These are phyloP conservation scores for Thaleichthys pacificus DNA, from an alignment of 2,797 vertebrate species.

Conservation along the genomic window DNA sequence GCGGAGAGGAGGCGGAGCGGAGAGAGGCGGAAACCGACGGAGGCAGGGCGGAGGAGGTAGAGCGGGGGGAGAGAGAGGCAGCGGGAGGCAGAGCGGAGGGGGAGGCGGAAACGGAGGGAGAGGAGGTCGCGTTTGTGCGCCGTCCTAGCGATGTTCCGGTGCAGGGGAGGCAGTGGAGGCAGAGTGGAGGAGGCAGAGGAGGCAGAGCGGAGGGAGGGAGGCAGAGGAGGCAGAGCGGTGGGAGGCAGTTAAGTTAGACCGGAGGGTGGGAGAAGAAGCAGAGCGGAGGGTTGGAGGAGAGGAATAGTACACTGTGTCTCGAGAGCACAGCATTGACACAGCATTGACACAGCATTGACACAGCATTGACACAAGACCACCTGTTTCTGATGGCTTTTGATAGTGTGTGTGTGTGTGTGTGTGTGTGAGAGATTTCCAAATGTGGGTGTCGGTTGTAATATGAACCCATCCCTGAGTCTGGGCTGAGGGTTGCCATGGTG, in stretches of 20 bases:
- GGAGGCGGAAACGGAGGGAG: not conserved
- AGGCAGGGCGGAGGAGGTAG: not conserved
- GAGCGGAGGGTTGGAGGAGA: not conserved
- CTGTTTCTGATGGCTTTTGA: conserved; percentile 52
- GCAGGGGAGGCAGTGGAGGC: too few species aligned
- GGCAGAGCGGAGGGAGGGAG: conserved; percentile 45
- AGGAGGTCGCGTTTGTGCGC: not conserved
- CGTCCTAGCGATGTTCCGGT: too few species aligned
- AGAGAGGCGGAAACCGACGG: too few species aligned
- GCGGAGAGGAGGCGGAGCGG: too few species aligned
- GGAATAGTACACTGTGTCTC: conserved; percentile 54
- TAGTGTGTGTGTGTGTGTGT: not conserved
- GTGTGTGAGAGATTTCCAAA: conserved; percentile 33
- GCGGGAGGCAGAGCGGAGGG: not conserved
- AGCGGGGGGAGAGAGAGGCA: not conserved
- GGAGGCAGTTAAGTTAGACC: too few species aligned
- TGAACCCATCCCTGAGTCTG: conserved; percentile 65
- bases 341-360: conserved; percentile 21
- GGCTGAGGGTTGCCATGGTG: conserved; percentile 65
- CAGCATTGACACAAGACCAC: conserved; percentile 52
- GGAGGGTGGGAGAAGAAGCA: too few species aligned
- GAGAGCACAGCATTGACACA: conserved; percentile 15
- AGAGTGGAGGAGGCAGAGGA: conserved; percentile 3
- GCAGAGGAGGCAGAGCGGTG: not conserved
- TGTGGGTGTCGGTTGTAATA: conserved; percentile 49